Evolutionary conservation across 2,888 invertebrate genomes (phyloP), one percentile per base, ranked within the genome.

Genomic region (Drosophila affinis): DNA sequence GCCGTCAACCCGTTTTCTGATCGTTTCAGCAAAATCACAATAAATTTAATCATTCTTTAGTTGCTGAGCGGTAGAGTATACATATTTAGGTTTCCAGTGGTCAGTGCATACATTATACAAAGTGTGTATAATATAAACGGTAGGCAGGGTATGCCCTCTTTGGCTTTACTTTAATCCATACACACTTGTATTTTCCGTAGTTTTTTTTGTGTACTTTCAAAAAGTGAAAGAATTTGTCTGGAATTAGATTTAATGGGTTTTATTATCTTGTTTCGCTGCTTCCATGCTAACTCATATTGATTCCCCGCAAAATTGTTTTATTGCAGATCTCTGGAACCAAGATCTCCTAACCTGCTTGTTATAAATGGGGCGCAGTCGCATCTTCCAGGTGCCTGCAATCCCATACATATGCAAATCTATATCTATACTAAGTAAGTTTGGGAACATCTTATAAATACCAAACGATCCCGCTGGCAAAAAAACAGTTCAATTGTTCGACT

Each of bases 401-500:
- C 45, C 51, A 62, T 44, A 45, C 51, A 56, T 44, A 54, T 55
- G 65, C 65, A 49, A 70, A 69, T 44, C n/a, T 34, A 53, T 44
- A n/a, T 49, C 45, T 64, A 71, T 76, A 62, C 49, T 62, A 56
- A n/a, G 39, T 27, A 24, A 60, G 12, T 27, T 65, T 49, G 65
- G 58, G 72, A 46, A 21, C 17, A 68, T 39, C 63, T 49, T 81
- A 83, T 81, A 81, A 80, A 80, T 79, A 82, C 48, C 55, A 73
- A 75, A 64, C 34, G 29, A 59, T 24, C 45, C 1, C 39, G 32
- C 48, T 49, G 21, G 32, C 49, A 55, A 34, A 51, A 48, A 55
- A 63, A 49, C 76, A 82, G 75, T 65, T 78, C 67, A 57, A 67
- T 61, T 64, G 27, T 51, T 52, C 21, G 21, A 53, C 57, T 64